Conservation (phyloP, 2,797 vertebrate species). For the Alectoris magna region DNA sequence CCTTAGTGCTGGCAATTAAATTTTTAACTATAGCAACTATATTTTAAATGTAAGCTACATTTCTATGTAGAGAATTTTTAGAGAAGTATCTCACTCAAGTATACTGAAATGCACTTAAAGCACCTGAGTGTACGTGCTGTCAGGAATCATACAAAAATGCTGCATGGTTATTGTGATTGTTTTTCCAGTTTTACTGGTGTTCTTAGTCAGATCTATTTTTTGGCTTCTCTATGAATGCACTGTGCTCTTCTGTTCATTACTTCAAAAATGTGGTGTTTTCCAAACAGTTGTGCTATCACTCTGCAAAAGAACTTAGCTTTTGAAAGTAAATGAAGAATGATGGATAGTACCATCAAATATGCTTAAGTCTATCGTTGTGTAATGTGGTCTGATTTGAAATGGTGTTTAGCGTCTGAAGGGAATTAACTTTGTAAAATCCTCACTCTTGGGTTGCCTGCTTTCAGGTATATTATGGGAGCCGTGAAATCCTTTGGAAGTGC, state of each 20-base stretch:
- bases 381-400: neutral
- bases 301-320: neutral
- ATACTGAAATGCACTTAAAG: neutral
- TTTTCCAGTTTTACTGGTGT: conserved; percentile 27
- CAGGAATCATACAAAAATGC: neutral
- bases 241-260: neutral
- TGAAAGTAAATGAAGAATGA: neutral
- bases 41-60: neutral
- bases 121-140: neutral
- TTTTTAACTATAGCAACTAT: neutral
- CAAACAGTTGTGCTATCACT: neutral
- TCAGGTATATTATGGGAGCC: conserved; percentile 38
- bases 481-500: neutral
- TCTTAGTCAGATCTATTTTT: neutral
- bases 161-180: neutral
- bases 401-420: neutral
- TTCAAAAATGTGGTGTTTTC: neutral
- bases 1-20: neutral
- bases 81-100: neutral
- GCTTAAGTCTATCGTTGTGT: neutral
- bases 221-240: neutral
- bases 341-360: neutral
- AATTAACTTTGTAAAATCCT: neutral
- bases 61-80: neutral
- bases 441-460: conserved; percentile 61